Evolutionary conservation across 2,797 vertebrate species (phyloP), one percentile per base, ranked within the genome.

Genomic region (Vireo griseus): DNA sequence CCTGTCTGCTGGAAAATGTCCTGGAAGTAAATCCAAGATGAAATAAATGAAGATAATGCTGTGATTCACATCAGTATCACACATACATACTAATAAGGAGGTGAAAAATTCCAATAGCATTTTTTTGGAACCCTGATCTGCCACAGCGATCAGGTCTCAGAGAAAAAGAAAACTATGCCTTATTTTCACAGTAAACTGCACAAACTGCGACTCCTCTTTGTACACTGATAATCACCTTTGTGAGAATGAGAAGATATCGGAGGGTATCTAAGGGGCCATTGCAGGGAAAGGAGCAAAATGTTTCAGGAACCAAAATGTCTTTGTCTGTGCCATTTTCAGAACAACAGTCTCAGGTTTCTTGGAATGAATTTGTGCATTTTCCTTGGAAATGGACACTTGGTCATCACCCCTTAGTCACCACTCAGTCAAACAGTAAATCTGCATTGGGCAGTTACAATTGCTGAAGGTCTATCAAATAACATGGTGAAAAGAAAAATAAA

Each of bases 291-390:
- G 33, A 55, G 8, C 4, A 33, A 85, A 85, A 28, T 37, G 5
- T 91, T 75, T 86, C 68, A 72, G 37, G 45, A 67, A 19, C 9
- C 5, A 22, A 48, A 59, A 8, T 42, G 31, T 59, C 58, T 72
- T 35, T 10, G 31, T 24, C 16, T 26, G n/a, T 85, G 59, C 26
- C 14, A 7, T 42, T 85, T 89, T 78, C 50, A 52, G 67, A 81
- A 31, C 0, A 0, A 48, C 16, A 58, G 4, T 48, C 33, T 51
- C 25, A 11, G 35, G 57, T 75, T 31, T n/a, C 51, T 65, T 67
- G 52, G 35, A n/a, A 83, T 18, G 17, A 74, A n/a, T 85, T 22
- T 24, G 3, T 48, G 24, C 47, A 62, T 69, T 88, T 84, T 82
- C 24, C 65, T 61, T 52, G 22, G 31, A 66, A 86, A 68, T 22